Base-by-base conservation (phyloP, 92 coral and sea anemone species). In the Phenganax marumi region DNA sequence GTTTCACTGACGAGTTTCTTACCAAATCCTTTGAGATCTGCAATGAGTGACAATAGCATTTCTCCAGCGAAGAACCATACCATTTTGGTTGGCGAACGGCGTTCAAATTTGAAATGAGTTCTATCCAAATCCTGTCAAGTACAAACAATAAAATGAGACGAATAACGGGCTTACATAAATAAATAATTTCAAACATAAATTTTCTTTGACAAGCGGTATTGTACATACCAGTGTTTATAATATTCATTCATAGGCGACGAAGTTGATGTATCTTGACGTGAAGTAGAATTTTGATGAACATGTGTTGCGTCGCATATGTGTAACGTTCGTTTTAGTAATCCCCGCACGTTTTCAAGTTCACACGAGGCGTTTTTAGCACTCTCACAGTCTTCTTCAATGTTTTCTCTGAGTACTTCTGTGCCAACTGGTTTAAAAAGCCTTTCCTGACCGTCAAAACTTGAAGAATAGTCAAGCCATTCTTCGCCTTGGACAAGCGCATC, bases 381-480 rank as follows among this genome's bases (percentile, higher is more conserved):
- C 60, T 63, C 55, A n/a, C n/a, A 16, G 52, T 63, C 60, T 78
- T 62, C 83, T 12, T 43, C 16, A 68, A 19, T 8, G 24, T 7
- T 18, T 77, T 61, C 55, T 11, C 39, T 39, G 8, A 48, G 33
- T 1, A 8, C 39, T 13, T 61, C 57, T 21, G 14, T 57, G 1
- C 49, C 18, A 11, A 6, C 47, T 16, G 83, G 47, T 21, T 62
- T 47, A 26, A 50, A 78, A 63, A 63, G 46, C 18, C 22, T 49
- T 18, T 21, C 57, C 50, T 78, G 46, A 10, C 50, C 12, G 22
- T 43, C 73, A 24, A 56, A 9, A 52, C n/a, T 14, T 12, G 70
- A 78, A 61, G 83, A 78, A 25, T 33, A 78, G 61, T 62, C 83
- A 43, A 62, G 83, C 83, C 83, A 78, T 78, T 78, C 83, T n/a